phyloP scores from a whole-genome alignment of 2,888 invertebrate species.

The Ormia ochracea region DNA sequence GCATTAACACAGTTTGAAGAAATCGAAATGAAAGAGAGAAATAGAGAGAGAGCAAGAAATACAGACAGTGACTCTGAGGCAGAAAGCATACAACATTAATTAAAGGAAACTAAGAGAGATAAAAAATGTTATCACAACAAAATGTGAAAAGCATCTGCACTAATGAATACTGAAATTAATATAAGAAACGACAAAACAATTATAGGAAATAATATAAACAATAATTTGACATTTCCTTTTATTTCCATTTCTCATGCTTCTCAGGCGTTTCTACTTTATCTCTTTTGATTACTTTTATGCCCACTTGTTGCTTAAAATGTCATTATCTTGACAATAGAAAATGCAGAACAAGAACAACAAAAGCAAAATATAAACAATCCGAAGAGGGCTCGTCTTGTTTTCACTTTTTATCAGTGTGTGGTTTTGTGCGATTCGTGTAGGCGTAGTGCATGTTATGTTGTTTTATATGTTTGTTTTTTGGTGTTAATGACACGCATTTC shows the following conservation, averaged over 20 bases:
- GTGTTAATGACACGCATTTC: slow-evolving; percentile 61
- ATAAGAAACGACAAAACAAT: neutral
- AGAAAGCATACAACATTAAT: neutral
- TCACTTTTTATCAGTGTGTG: slow-evolving; percentile 5
- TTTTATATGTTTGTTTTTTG: slow-evolving; percentile 22
- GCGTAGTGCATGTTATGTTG: slow-evolving; percentile 33
- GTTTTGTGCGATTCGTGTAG: slow-evolving; percentile 22
- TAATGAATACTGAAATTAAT: neutral
- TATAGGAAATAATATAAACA: slow-evolving; percentile 14
- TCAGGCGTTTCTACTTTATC: neutral
- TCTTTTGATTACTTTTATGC: neutral
- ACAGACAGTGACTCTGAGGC: no score
- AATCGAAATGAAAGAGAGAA: no score
- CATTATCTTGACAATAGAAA: slow-evolving; percentile 16
- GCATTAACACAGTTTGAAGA: no score
- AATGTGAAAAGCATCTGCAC: neutral
- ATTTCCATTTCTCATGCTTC: neutral
- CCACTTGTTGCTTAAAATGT: slow-evolving; percentile 51
- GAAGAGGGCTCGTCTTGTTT: slow-evolving; percentile 48
- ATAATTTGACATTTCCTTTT: slow-evolving; percentile 37
- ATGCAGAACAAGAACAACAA: neutral
- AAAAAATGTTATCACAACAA: slow-evolving; percentile 45
- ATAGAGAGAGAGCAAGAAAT: no score
- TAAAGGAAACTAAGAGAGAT: slow-evolving; percentile 8
- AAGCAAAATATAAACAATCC: slow-evolving; percentile 1